These are phyloP conservation scores for Drosophila navojoa DNA, from an alignment of 1,140 invertebrate species.

Conservation along the genomic window DNA sequence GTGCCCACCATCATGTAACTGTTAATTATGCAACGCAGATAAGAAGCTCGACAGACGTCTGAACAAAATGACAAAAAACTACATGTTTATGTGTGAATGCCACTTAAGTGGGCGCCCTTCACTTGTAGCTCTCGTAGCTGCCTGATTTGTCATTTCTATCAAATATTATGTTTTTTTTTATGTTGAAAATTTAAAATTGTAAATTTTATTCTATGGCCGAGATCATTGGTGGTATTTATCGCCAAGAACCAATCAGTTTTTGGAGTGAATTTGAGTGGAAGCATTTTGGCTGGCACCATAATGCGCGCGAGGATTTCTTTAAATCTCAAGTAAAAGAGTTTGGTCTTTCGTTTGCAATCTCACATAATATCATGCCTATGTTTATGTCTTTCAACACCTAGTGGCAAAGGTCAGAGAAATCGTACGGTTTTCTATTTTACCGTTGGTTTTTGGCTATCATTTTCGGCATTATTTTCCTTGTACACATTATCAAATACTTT, in stretches of 20 bases:
- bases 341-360: no score
- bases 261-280: no score
- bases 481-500: no score
- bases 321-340: constrained; percentile 38
- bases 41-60: constrained; percentile 28
- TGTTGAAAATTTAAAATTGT: no score
- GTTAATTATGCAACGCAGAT: constrained; percentile 71
- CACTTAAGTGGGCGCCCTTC: constrained; percentile 35
- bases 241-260: no score
- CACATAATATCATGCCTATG: no score
- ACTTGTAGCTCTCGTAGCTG: constrained; percentile 6
- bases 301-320: constrained; percentile 33
- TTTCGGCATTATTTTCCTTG: no score
- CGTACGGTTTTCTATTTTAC: no score
- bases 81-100: neutral
- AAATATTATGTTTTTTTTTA: neutral
- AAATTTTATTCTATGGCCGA: neutral
- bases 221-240: no score
- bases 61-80: neutral
- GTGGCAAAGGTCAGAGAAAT: no score
- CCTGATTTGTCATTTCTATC: neutral
- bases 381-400: no score
- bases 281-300: constrained; percentile 31
- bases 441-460: no score
- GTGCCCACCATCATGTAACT: constrained; percentile 46